Conservation (phyloP, 2,888 invertebrate genomes). For the Lypha dubia region DNA sequence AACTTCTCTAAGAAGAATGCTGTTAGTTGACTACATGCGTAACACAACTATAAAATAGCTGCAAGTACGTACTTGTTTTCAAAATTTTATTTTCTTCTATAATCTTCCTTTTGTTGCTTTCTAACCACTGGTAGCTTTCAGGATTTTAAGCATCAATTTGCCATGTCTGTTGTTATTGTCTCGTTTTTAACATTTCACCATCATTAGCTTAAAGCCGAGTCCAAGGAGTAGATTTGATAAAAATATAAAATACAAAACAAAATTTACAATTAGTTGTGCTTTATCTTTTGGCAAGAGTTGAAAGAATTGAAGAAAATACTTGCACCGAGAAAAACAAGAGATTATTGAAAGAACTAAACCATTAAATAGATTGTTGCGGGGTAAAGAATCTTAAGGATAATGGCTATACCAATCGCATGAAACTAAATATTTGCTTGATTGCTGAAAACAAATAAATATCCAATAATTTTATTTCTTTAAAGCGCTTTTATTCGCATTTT, state of each 20-base stretch:
- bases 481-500: no score
- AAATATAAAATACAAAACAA: slow-evolving; percentile 1
- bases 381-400: neutral
- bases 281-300: neutral
- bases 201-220: slow-evolving; percentile 52
- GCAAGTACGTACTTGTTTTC: neutral
- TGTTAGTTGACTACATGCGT: neutral
- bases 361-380: neutral
- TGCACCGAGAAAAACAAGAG: neutral
- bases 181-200: slow-evolving; percentile 54
- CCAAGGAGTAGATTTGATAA: neutral
- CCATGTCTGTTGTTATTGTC: slow-evolving; percentile 25
- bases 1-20: slow-evolving; percentile 15
- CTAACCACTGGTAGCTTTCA: slow-evolving; percentile 26
- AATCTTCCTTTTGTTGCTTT: neutral
- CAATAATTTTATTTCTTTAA: no score
- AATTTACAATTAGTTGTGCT: neutral
- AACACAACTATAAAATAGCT: slow-evolving; percentile 15
- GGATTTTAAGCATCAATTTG: slow-evolving; percentile 49
- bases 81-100: neutral
- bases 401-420: neutral
- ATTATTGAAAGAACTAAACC: slow-evolving; percentile 47
- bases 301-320: neutral
- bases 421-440: neutral
- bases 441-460: neutral